These are phyloP conservation scores for Podilymbus podiceps DNA, from an alignment of 2,113 vertebrate genomes.

Conservation along the genomic window DNA sequence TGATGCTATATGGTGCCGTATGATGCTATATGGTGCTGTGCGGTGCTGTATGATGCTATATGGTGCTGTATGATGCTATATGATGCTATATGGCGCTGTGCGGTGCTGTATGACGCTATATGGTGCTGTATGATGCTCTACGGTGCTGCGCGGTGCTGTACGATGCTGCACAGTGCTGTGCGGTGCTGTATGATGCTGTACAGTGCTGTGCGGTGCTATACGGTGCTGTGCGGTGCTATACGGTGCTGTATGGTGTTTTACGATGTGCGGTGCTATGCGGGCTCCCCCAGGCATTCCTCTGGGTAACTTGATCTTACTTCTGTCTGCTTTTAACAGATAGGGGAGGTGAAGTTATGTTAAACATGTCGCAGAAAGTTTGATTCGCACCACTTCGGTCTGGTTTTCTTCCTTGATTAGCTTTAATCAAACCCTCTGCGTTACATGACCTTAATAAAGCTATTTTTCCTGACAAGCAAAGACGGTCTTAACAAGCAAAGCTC, in stretches of 20 bases:
- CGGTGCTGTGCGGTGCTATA: too few relatives aligned
- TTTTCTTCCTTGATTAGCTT: conserved; percentile 76
- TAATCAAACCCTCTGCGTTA: conserved; percentile 69
- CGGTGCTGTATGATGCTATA: rapidly evolving
- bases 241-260: not conserved
- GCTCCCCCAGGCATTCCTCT: conserved; percentile 47
- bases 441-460: conserved; percentile 76
- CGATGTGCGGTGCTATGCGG: rapidly evolving
- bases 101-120: rapidly evolving
- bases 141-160: too few relatives aligned
- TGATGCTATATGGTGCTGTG: rapidly evolving
- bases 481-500: conserved; percentile 74
- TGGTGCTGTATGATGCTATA: rapidly evolving
- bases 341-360: conserved; percentile 60
- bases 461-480: conserved; percentile 76
- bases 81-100: too few relatives aligned
- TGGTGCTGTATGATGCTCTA: rapidly evolving
- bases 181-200: rapidly evolving
- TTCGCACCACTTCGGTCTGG: conserved; percentile 37
- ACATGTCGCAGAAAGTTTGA: conserved; percentile 52
- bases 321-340: conserved; percentile 63
- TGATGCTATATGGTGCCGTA: rapidly evolving
- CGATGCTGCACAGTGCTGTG: rapidly evolving
- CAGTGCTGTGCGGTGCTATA: rapidly evolving
- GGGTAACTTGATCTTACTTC: conserved; percentile 68